Conservation (phyloP, 2,113 vertebrate genomes). For the Monopterus albus region DNA sequence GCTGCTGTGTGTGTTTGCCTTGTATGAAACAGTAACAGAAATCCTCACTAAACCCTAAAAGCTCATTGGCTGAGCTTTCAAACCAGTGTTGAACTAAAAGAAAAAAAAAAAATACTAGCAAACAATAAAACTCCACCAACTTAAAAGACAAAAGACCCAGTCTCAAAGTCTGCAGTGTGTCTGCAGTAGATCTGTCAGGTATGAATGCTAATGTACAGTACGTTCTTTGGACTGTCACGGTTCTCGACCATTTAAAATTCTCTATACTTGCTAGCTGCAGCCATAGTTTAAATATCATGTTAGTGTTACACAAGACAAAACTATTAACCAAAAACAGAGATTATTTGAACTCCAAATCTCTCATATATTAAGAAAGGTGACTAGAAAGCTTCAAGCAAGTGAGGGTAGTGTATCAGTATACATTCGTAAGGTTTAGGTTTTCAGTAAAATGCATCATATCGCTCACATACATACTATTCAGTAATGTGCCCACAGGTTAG, state of each 20-base stretch:
- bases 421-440: background rate
- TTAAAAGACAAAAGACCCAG: too few relatives aligned
- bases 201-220: too few relatives aligned
- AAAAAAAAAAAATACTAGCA: constrained; percentile 10
- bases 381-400: background rate
- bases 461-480: background rate
- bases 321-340: too few relatives aligned
- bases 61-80: background rate
- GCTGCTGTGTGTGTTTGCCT: background rate
- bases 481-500: background rate
- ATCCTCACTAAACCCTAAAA: background rate
- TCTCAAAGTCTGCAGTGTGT: background rate
- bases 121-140: too few relatives aligned
- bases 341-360: too few relatives aligned
- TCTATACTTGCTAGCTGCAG: background rate
- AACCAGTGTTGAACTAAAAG: background rate
- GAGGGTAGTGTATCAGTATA: background rate
- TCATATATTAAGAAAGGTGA: background rate
- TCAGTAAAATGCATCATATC: background rate
- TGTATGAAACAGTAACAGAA: background rate
- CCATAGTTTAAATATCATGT: background rate
- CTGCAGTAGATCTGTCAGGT: too few relatives aligned
- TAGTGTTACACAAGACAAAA: background rate
- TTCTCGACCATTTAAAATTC: too few relatives aligned
- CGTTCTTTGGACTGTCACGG: too few relatives aligned